Evolutionary conservation across 2,113 vertebrate genomes (phyloP).

Genomic region (Taurulus bubalis): DNA sequence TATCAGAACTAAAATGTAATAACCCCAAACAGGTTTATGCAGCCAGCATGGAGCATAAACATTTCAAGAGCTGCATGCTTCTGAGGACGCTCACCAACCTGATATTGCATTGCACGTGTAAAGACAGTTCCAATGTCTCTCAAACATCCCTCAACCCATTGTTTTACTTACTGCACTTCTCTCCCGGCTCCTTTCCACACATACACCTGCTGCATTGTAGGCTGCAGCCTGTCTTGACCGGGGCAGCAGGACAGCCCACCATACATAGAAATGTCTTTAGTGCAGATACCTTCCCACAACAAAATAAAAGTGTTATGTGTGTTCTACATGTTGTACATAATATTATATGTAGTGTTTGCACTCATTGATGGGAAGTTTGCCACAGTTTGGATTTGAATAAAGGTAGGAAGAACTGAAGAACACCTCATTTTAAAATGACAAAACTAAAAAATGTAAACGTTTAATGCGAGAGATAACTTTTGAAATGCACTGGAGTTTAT

Average conservation of each 20-base stretch:
- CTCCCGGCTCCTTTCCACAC: not conserved
- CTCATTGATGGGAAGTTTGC: not conserved
- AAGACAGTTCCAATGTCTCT: not conserved
- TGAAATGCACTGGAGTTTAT: not conserved
- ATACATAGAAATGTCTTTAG: conserved; percentile 2
- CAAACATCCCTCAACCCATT: not conserved
- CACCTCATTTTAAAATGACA: not conserved
- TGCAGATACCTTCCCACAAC: not conserved
- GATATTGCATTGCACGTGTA: not conserved
- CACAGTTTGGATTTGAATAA: not conserved
- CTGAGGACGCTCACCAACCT: not conserved
- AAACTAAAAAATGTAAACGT: not conserved
- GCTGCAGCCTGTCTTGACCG: not conserved
- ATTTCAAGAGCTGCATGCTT: conserved; percentile 1
- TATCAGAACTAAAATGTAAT: conserved; percentile 3
- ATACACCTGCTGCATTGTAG: not conserved
- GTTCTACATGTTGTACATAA: conserved; percentile 3
- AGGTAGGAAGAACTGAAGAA: not conserved
- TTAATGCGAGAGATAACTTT: not conserved
- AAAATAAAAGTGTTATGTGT: not conserved
- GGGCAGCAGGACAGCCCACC: not conserved
- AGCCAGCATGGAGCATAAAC: not conserved
- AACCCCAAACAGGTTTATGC: conserved; percentile 11
- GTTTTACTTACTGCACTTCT: not conserved
- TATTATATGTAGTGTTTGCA: not conserved